A percentile compares a stretch with the other conserved stretches of the same genome.
phyloP scores from a whole-genome alignment of 2,113 vertebrate species.

The Cryptoleucopteryx plumbea region DNA sequence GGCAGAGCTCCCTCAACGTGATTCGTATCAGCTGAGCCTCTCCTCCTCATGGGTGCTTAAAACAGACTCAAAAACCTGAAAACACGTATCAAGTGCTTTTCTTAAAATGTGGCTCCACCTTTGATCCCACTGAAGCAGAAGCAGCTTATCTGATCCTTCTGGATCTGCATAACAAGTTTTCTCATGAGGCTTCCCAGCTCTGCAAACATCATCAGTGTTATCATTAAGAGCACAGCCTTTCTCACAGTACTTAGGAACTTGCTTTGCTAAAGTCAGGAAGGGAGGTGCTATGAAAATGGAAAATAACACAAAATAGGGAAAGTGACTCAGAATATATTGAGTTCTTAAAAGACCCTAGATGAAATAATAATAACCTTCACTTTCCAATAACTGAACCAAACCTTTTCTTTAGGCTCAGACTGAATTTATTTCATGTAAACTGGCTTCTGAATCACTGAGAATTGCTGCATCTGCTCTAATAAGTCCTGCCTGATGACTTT shows the following conservation, averaged over 20 bases:
- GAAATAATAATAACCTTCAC: neutral
- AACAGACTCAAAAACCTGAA: neutral
- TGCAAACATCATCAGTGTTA: conserved; percentile 35
- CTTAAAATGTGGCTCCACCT: neutral
- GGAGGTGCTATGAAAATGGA: conserved; percentile 20
- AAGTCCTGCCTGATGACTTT: neutral
- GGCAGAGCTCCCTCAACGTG: neutral
- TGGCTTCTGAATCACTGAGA: neutral
- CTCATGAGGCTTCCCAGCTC: neutral
- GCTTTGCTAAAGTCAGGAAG: conserved; percentile 41
- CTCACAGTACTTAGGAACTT: conserved; percentile 34
- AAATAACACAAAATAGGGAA: conserved; percentile 28
- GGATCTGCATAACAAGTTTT: neutral
- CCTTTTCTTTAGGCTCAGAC: neutral
- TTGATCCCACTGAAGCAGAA: neutral
- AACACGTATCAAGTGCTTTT: neutral
- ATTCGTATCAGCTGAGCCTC: neutral
- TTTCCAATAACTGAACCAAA: neutral
- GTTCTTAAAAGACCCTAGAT: neutral
- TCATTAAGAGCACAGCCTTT: conserved; percentile 20
- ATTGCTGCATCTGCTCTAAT: neutral
- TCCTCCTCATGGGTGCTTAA: neutral
- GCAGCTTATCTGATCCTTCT: conserved; percentile 16
- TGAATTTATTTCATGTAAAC: neutral
- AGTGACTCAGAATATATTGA: conserved; percentile 30